Conservation (phyloP, 2,113 vertebrate species). For the Phalacrocorax brasilianus region DNA sequence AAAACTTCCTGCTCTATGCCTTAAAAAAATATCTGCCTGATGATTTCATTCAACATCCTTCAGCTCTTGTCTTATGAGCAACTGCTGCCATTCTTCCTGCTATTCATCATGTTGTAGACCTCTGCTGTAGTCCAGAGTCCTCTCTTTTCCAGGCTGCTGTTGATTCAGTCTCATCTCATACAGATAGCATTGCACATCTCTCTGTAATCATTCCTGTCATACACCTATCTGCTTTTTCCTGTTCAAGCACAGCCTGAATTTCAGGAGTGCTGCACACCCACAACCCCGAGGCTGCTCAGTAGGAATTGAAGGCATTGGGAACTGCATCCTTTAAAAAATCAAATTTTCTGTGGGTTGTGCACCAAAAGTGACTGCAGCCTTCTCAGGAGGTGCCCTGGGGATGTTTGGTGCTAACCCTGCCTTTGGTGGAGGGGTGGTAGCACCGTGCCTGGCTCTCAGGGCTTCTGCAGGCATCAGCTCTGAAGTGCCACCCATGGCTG, state of each 20-base stretch:
- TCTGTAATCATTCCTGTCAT: background rate
- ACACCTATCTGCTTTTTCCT: background rate
- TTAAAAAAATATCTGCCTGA: background rate
- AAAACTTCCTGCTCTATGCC: background rate
- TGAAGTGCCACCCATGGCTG: background rate
- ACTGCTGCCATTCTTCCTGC: background rate
- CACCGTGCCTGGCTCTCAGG: background rate
- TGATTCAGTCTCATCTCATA: background rate
- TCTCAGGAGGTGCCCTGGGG: background rate
- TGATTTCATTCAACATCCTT: background rate
- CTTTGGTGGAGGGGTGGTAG: background rate
- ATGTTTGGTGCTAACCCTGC: background rate
- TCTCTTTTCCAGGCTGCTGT: background rate
- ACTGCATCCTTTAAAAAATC: background rate
- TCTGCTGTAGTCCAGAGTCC: background rate
- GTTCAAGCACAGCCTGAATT: background rate
- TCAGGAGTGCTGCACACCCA: background rate
- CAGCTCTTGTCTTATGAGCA: background rate
- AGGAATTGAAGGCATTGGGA: background rate
- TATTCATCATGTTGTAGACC: fast-evolving
- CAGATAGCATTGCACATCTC: background rate
- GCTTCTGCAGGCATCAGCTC: background rate
- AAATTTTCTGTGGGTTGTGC: background rate
- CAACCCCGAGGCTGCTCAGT: fast-evolving
- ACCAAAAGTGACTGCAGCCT: background rate